These are phyloP conservation scores for Trematocara nigrifrons DNA, from an alignment of 2,113 vertebrate species.

Conservation along the genomic window DNA sequence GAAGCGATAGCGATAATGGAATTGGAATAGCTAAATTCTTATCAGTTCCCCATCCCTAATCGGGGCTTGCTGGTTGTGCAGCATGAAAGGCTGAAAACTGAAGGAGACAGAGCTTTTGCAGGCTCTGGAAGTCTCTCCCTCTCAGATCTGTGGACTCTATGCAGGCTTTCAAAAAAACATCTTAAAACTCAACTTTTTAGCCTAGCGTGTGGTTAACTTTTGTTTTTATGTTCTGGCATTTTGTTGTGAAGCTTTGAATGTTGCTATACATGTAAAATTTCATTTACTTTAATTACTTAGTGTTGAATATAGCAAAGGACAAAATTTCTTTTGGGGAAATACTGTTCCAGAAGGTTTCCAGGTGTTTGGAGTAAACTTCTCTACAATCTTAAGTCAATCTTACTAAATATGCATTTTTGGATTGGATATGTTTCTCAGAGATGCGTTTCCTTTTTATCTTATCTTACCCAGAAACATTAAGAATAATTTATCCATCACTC, in stretches of 20 bases:
- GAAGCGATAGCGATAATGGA: background rate
- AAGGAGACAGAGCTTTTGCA: accelerated
- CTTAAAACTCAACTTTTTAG: background rate
- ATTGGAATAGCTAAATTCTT: background rate
- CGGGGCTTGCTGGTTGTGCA: accelerated
- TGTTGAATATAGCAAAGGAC: background rate
- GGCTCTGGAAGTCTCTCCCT: background rate
- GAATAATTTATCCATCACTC: background rate
- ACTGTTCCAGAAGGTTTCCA: background rate
- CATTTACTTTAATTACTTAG: background rate
- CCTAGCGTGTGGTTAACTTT: background rate
- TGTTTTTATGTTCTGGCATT: background rate
- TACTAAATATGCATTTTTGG: background rate
- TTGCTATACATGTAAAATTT: background rate
- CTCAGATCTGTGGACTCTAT: background rate
- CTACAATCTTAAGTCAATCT: accelerated
- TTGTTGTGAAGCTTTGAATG: background rate
- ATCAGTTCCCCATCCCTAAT: background rate
- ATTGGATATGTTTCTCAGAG: background rate
- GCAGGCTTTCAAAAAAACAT: background rate
- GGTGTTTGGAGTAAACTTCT: background rate
- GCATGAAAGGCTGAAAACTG: background rate
- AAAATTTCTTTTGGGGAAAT: accelerated
- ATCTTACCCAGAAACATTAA: background rate
- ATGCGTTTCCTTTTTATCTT: background rate